A percentile compares a stretch with the other conserved stretches of the same genome.
These are phyloP conservation scores for Triplophysa yarkandensis DNA, from an alignment of 2,797 vertebrate species.

Conservation along the genomic window DNA sequence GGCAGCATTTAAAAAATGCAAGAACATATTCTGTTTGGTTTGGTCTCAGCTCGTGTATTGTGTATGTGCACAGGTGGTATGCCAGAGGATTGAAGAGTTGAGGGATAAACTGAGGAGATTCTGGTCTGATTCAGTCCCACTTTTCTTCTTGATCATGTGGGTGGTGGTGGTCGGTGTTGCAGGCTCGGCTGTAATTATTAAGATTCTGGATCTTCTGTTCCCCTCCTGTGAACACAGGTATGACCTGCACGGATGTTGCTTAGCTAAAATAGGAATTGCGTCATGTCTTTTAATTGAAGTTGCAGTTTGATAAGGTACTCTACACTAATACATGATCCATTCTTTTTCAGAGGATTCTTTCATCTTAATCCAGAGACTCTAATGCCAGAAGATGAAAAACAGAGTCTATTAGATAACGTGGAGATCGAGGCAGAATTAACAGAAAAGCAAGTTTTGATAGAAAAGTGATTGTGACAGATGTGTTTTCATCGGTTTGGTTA, in stretches of 20 bases:
- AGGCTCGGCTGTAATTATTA: conserved; percentile 86
- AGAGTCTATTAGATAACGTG: conserved; percentile 69
- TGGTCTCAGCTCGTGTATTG: not conserved
- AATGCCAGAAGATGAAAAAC: conserved; percentile 74
- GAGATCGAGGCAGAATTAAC: conserved; percentile 61
- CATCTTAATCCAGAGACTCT: conserved; percentile 68
- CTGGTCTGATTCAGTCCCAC: conserved; percentile 82
- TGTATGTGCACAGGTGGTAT: conserved; percentile 78
- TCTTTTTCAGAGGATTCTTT: conserved; percentile 67
- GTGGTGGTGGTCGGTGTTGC: conserved; percentile 85
- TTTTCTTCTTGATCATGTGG: conserved; percentile 88
- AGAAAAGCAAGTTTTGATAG: conserved; percentile 52
- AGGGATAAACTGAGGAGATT: conserved; percentile 81
- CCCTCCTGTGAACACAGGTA: conserved; percentile 88
- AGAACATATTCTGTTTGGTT: not conserved
- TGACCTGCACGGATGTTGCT: conserved; percentile 56
- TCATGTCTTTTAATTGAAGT: not conserved
- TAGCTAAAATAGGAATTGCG: not conserved
- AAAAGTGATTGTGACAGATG: conserved; percentile 27
- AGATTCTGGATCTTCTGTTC: conserved; percentile 84
- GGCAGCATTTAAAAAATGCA: not conserved
- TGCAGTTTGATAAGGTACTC: not conserved
- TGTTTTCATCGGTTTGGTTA: conserved; percentile 1
- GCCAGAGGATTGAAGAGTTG: conserved; percentile 86
- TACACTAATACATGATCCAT: not conserved